Conservation (phyloP, 2,888 invertebrate species). For the Ormyrus rosae region DNA sequence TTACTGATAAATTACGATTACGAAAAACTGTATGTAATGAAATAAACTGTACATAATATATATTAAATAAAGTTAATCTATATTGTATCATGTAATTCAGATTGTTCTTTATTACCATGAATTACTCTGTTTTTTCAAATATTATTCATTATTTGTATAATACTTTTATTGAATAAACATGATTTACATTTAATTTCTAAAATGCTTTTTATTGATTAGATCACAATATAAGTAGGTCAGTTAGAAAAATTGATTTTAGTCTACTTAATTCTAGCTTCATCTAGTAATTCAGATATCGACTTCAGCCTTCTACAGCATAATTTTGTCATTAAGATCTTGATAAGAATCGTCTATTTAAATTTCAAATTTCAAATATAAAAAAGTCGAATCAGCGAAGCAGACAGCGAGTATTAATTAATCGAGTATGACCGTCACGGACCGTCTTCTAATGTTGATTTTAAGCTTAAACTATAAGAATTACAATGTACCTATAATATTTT, state of each 20-base stretch:
- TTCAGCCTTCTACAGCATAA: neutral
- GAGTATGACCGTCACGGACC: constrained; percentile 24
- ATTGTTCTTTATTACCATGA: constrained; percentile 23
- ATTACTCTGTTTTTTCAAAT: neutral
- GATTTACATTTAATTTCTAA: constrained; percentile 25
- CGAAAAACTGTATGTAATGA: constrained; percentile 44
- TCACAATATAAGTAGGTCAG: constrained; percentile 3
- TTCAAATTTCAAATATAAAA: constrained; percentile 19
- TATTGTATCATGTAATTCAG: constrained; percentile 21
- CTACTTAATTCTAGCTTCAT: neutral
- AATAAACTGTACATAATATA: constrained; percentile 44
- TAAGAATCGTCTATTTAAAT: constrained; percentile 5
- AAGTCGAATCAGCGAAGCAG: neutral
- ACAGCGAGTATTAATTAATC: neutral
- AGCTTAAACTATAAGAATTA: neutral
- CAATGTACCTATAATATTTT: too few relatives aligned
- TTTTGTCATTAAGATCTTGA: neutral
- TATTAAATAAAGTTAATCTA: constrained; percentile 47
- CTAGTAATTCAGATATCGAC: neutral
- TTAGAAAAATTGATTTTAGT: neutral
- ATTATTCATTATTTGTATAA: constrained; percentile 14
- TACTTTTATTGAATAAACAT: neutral
- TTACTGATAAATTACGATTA: neutral
- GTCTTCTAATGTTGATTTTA: neutral
- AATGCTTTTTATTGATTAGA: constrained; percentile 22